These are phyloP conservation scores for Bos indicus DNA, from an alignment of 2,113 vertebrate genomes.

Conservation along the genomic window DNA sequence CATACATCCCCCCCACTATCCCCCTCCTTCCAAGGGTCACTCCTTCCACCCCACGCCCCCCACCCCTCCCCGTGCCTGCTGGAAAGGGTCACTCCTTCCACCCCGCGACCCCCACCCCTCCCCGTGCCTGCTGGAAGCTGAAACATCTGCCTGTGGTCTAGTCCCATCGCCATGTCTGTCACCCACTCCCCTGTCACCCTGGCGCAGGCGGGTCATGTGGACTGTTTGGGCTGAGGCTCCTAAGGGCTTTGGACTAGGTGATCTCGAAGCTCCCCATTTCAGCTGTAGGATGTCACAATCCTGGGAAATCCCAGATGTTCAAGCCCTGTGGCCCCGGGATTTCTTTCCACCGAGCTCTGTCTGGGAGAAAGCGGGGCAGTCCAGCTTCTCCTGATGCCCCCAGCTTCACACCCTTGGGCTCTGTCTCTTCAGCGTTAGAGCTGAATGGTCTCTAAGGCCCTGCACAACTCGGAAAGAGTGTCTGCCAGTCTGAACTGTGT, in stretches of 20 bases:
- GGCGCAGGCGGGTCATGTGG: neutral
- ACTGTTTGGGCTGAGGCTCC: neutral
- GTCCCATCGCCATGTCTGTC: neutral
- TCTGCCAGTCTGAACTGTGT: neutral
- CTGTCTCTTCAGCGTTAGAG: neutral
- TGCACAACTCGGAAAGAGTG: neutral
- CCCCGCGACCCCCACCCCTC: neutral
- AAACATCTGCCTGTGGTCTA: neutral
- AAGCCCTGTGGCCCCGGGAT: neutral
- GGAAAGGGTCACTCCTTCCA: neutral
- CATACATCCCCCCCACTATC: neutral
- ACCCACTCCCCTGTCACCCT: fast-evolving
- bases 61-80: fast-evolving
- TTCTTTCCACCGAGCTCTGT: neutral
- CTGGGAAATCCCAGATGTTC: neutral
- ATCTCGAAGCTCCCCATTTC: neutral
- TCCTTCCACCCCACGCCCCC: neutral
- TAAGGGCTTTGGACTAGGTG: neutral
- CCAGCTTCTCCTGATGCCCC: too few relatives aligned
- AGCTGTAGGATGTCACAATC: neutral
- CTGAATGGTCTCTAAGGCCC: neutral
- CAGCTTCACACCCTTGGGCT: neutral
- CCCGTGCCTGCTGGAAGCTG: fast-evolving
- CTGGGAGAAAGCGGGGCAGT: too few relatives aligned
- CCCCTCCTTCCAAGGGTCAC: neutral